phyloP scores from a whole-genome alignment of 2,888 invertebrate genomes.

The Torymus auratus region DNA sequence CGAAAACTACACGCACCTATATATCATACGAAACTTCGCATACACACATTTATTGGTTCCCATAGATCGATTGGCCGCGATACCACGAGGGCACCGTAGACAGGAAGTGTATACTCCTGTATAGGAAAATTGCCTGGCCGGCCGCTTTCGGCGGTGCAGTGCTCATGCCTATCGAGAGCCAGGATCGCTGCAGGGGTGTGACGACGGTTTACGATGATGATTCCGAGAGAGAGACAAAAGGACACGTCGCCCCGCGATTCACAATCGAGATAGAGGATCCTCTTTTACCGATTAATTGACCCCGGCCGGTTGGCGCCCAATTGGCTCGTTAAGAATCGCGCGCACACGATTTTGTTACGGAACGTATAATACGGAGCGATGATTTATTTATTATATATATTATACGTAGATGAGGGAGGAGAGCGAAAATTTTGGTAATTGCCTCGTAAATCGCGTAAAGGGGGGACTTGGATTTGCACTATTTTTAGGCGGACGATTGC shows the following conservation, averaged over 20 bases:
- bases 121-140: not conserved
- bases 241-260: not conserved
- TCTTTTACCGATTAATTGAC: slow-evolving; percentile 25
- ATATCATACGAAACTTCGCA: no score
- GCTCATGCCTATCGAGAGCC: slow-evolving; percentile 5
- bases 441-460: slow-evolving; percentile 7
- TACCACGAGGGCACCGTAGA: slow-evolving; percentile 7
- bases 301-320: slow-evolving; percentile 2
- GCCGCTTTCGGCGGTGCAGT: not conserved
- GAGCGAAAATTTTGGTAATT: slow-evolving; percentile 14
- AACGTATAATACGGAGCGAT: no score
- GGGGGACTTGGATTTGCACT: no score
- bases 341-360: not conserved
- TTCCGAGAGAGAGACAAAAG: slow-evolving; percentile 42
- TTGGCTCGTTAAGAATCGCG: not conserved
- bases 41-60: slow-evolving; percentile 8
- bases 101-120: slow-evolving; percentile 26
- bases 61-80: slow-evolving; percentile 40
- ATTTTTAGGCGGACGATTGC: no score
- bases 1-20: no score
- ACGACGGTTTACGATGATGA: slow-evolving; percentile 49
- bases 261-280: slow-evolving; percentile 2
- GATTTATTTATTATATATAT: no score
- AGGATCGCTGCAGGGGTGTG: slow-evolving; percentile 37
- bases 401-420: not conserved